phyloP scores from a whole-genome alignment of 2,888 invertebrate species.

The Agapetus fuscipes region DNA sequence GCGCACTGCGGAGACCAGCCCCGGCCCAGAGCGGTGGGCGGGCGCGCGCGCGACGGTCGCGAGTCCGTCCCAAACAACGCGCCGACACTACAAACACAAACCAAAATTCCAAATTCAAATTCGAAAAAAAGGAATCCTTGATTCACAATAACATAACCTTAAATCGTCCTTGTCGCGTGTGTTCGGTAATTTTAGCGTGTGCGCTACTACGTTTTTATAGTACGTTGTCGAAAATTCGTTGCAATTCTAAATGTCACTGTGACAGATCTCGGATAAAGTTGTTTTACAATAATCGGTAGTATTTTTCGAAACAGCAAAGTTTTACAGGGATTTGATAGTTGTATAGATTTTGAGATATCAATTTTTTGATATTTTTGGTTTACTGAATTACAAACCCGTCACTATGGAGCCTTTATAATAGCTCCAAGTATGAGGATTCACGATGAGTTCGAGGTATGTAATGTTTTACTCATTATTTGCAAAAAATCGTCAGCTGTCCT shows the following conservation, averaged over 20 bases:
- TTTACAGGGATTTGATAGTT: neutral
- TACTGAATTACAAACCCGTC: neutral
- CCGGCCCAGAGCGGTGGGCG: conserved; percentile 10
- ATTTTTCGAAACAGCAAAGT: neutral
- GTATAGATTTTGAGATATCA: neutral
- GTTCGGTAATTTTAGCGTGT: neutral
- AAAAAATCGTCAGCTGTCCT: no score
- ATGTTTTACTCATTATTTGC: no score
- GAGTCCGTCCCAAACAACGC: conserved; percentile 29
- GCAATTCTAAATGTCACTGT: neutral
- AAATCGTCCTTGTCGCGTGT: no score
- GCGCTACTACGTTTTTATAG: neutral
- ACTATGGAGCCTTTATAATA: no score
- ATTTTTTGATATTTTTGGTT: neutral
- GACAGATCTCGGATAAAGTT: neutral
- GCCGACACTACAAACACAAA: no score
- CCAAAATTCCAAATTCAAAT: no score
- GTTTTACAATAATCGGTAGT: neutral
- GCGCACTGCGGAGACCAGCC: neutral
- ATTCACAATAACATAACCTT: no score
- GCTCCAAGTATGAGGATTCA: conserved; percentile 19
- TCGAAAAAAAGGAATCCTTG: no score
- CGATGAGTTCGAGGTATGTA: conserved; percentile 21
- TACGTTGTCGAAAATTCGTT: neutral
- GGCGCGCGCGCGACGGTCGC: conserved; percentile 28